Evolutionary conservation across 2,888 invertebrate genomes (phyloP).

Genomic region (Pandemis cinnamomeana): DNA sequence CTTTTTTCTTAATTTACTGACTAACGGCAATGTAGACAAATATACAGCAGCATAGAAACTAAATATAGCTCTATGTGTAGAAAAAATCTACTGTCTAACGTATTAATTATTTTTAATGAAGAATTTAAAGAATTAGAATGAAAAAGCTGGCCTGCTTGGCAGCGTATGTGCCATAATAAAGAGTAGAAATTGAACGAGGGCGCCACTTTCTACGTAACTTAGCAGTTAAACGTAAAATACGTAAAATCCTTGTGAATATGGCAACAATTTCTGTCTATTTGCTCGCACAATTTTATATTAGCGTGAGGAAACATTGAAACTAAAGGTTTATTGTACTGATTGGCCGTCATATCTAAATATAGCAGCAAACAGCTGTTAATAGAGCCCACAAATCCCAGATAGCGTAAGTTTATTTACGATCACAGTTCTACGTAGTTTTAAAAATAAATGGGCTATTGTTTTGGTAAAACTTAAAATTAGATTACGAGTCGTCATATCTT

Average conservation of each 20-base stretch:
- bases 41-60: too few species aligned
- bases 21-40: too few species aligned
- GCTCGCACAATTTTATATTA: not conserved
- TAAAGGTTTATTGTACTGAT: slow-evolving; percentile 13
- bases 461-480: not conserved
- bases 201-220: too few species aligned
- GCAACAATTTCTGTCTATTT: not conserved
- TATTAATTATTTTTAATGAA: not conserved
- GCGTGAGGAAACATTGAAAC: not conserved
- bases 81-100: too few species aligned
- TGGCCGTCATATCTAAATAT: slow-evolving; percentile 26
- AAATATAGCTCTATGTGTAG: too few species aligned
- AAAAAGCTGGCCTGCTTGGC: not conserved
- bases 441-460: slow-evolving; percentile 21
- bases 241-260: too few species aligned
- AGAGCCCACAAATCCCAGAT: slow-evolving; percentile 19
- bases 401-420: slow-evolving; percentile 26
- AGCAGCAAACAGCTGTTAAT: slow-evolving; percentile 7
- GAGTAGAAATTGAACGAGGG: too few species aligned
- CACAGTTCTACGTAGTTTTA: slow-evolving; percentile 27
- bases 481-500: not conserved
- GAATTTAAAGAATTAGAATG: not conserved
- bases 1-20: too few species aligned
- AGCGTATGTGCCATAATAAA: not conserved
- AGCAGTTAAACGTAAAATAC: too few species aligned